These are phyloP conservation scores for Heterohyrax brucei DNA, from an alignment of 2,797 vertebrate genomes.

Conservation along the genomic window DNA sequence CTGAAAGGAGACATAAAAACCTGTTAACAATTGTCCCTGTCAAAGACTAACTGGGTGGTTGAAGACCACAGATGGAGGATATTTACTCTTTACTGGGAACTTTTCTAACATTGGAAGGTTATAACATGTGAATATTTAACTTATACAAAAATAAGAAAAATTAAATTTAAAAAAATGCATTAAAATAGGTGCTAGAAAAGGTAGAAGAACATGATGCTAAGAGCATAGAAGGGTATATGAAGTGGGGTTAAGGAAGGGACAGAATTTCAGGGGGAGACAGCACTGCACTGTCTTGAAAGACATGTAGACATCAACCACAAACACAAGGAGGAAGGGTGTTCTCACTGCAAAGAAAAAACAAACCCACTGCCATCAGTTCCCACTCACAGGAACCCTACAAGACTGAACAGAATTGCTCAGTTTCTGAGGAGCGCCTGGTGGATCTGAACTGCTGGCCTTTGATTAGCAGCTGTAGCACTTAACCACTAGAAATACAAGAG, in stretches of 20 bases:
- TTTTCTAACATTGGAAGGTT: constrained; percentile 26
- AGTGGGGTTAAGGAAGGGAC: accelerated
- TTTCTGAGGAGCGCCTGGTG: too few relatives aligned
- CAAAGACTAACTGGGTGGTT: background rate
- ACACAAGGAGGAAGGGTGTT: background rate
- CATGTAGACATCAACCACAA: background rate
- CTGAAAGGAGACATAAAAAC: background rate
- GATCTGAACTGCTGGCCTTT: too few relatives aligned
- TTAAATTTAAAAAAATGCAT: constrained; percentile 48
- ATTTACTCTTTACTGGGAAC: background rate
- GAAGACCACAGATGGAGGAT: background rate
- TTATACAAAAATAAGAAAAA: constrained; percentile 46
- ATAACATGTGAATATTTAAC: background rate
- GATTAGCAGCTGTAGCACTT: too few relatives aligned
- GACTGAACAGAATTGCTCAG: too few relatives aligned
- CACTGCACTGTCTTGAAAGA: background rate
- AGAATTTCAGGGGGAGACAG: background rate
- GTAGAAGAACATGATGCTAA: background rate
- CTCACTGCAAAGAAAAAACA: background rate
- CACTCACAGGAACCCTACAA: too few relatives aligned
- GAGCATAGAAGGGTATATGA: background rate
- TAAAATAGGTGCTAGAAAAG: constrained; percentile 1
- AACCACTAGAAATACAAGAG: background rate
- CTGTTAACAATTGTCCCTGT: background rate
- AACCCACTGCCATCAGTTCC: too few relatives aligned